phyloP scores from a whole-genome alignment of 2,797 vertebrate genomes.

The Squalus acanthias region DNA sequence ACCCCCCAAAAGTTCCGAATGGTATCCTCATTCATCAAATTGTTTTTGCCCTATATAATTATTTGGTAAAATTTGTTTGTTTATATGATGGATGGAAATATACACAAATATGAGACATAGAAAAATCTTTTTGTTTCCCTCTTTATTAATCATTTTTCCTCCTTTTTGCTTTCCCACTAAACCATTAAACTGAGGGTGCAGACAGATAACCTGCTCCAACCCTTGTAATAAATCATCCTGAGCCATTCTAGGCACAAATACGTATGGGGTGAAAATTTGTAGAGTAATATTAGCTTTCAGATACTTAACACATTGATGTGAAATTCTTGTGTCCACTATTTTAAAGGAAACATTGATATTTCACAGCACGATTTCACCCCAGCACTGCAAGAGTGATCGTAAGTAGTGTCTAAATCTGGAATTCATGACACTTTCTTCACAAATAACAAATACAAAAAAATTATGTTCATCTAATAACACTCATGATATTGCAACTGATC shows the following conservation, averaged over 20 bases:
- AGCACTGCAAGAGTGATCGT: not conserved
- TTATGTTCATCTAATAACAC: no score
- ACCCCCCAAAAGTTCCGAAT: not conserved
- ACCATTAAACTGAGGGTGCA: not conserved
- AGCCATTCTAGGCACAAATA: not conserved
- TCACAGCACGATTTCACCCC: not conserved
- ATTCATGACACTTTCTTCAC: not conserved
- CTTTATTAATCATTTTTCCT: not conserved
- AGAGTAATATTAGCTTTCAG: no score
- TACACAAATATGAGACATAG: not conserved
- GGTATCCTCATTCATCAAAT: not conserved
- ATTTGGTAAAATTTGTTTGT: no score
- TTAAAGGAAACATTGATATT: no score
- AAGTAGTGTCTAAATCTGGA: not conserved
- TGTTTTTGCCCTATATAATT: no score
- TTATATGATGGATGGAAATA: not conserved
- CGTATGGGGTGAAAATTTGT: no score
- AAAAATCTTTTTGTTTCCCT: not conserved
- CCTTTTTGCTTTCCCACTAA: not conserved
- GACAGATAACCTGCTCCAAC: not conserved
- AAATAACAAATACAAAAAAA: not conserved
- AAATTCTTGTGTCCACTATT: no score
- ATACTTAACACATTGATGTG: no score
- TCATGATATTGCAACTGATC: no score
- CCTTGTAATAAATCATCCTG: not conserved